These are phyloP conservation scores for cat (Felis catus) DNA, from an alignment of 2,113 vertebrate species.

Conservation along the genomic window DNA sequence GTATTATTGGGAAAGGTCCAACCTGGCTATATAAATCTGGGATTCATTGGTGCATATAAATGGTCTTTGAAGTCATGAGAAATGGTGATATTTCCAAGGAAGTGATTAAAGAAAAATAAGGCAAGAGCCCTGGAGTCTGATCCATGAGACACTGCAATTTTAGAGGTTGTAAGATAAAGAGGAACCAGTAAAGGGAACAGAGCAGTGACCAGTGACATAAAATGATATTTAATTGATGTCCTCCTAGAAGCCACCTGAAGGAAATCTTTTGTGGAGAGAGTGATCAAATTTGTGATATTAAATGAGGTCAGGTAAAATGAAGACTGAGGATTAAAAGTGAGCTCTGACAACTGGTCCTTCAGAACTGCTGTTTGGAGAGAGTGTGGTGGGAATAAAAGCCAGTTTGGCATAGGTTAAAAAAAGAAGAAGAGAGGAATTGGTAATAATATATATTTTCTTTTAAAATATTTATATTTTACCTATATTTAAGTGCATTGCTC, in stretches of 20 bases:
- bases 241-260: background rate
- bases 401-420: background rate
- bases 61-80: background rate
- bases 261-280: background rate
- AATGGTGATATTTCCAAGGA: background rate
- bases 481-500: too few relatives aligned
- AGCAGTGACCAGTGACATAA: background rate
- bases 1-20: background rate
- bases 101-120: background rate
- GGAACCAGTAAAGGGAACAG: background rate
- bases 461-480: too few relatives aligned
- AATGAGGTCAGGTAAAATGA: background rate
- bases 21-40: background rate
- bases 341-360: background rate
- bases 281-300: background rate
- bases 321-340: background rate
- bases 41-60: background rate
- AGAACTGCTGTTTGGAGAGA: background rate
- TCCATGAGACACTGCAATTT: background rate
- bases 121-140: background rate
- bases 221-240: background rate
- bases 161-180: background rate
- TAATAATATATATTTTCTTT: background rate
- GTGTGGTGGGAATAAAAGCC: background rate
- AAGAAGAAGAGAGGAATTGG: background rate